Base-by-base conservation (phyloP, 2,888 invertebrate genomes). In the Oasisia sp. region DNA sequence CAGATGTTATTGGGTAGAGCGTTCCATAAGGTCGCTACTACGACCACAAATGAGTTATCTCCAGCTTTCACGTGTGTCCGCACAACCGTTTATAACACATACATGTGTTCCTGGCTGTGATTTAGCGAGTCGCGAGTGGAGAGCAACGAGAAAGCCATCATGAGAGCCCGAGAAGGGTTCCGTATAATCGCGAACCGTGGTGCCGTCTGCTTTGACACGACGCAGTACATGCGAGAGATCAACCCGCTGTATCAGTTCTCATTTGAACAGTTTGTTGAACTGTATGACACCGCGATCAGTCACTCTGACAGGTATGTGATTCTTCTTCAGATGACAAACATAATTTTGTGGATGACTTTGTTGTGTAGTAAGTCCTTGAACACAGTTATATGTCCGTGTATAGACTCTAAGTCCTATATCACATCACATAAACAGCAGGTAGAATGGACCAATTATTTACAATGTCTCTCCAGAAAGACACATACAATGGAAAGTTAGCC, bases 191-290 rank as follows among this genome's bases (percentile, higher is more conserved):
- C 96, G 7, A 94, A 94, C 92, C 93, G 96, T 74, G 96, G 95
- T 8, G 95, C 96, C 0, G 95, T 96, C 8, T 96, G 96, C 93
- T 96, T 96, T 93, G 95, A 96, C 94, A 95, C 95, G 1, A 94
- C 94, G 50, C 96, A 96, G 94, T 95, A 96, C 94, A 95, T 96
- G 95, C 93, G 95, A 89, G 95, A 96, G 92, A 94, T 96, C 89
- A 95, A 95, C 93, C 95, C 95, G 0, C 92, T 96, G 32, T 96
- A 96, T 93, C 95, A 95, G 94, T 94, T 94, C 50, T 95, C 96
- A n/a, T 96, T 95, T 93, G 94, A 94, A 90, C 94, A 95, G 93
- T 96, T 95, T 93, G 92, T 95, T 32, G 94, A 94, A 44, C 92
- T 96, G 32, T 96, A 95, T 94, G 95, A 96, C 93, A 94, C 95